Percentiles rank a stretch among this genome's conserved stretches.
Evolutionary conservation across 2,797 vertebrate genomes (phyloP).

Genomic region (Melanogrammus aeglefinus): DNA sequence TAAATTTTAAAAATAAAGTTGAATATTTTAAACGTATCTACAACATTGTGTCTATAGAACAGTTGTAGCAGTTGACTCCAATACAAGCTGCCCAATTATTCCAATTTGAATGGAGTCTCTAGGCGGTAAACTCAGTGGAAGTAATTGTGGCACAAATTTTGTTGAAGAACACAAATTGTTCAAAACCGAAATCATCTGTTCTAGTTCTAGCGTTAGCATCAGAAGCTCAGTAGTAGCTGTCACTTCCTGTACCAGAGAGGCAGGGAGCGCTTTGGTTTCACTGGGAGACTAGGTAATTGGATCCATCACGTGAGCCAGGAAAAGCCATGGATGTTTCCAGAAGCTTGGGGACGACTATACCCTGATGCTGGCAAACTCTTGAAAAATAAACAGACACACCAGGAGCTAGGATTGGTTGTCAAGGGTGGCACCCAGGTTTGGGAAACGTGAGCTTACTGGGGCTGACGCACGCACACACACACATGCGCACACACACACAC

Average conservation of each 20-base stretch:
- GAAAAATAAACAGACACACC: constrained; percentile 15
- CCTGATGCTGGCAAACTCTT: constrained; percentile 10
- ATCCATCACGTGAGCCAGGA: not conserved
- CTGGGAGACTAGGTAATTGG: not conserved
- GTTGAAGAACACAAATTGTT: too few relatives aligned
- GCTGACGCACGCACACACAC: not conserved
- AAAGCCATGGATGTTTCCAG: constrained; percentile 27
- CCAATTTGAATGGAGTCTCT: too few relatives aligned
- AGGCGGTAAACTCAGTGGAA: too few relatives aligned
- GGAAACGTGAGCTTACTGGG: constrained; percentile 47
- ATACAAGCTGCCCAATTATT: too few relatives aligned
- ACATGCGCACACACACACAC: constrained; percentile 13
- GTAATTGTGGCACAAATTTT: too few relatives aligned
- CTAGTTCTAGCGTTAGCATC: not conserved
- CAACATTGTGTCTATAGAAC: too few relatives aligned
- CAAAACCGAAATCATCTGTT: not conserved
- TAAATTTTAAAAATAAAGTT: too few relatives aligned
- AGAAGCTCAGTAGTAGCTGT: not conserved
- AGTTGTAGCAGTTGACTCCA: too few relatives aligned
- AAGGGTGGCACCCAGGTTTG: constrained; percentile 15
- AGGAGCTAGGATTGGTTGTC: constrained; percentile 40
- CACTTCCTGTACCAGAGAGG: not conserved
- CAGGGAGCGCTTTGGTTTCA: not conserved
- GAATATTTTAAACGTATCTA: too few relatives aligned
- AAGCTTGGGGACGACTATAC: constrained; percentile 23